Base-by-base conservation (phyloP, 2,797 vertebrate species). In the Nannoperca australis region DNA sequence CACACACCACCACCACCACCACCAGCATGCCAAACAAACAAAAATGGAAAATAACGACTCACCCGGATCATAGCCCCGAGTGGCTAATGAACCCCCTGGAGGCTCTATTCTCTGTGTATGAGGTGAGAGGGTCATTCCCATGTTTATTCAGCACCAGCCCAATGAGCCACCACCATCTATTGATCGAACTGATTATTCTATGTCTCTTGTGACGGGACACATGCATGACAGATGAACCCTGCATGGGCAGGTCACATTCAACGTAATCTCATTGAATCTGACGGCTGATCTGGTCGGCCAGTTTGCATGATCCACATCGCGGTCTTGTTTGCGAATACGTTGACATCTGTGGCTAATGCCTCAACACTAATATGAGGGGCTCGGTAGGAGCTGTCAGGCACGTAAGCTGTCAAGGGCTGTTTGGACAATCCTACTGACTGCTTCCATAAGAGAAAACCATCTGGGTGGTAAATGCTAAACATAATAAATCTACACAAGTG, bases 121-220 rank as follows among this genome's bases (percentile, higher is more conserved):
- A 90, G 92, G 89, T 92, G 88, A 93, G 78, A 45, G 90, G 93
- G 94, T 96, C 94, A 95, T 82, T 81, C 91, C 92, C 91, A 95
- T 95, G 94, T 95, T 95, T 95, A 96, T 95, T 95, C 91, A 94
- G 90, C 71, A 88, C 69, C 58, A 76, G 79, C 83, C 89, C 88
- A 83, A 91, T 81, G 85, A 93, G 89, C 87, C 79, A 81, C 88
- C 79, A 70, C 75, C 87, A 79, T 85, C 88, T 94, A 96, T 95
- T 94, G 95, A 95, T 94, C 83, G 73, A 84, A 92, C 93, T 93
- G 94, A 95, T 95, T 95, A 95, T 94, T 94, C 91, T 87, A 79
- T 86, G 93, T 94, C 91, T 93, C 87, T 83, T 75, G 89, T 90
- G 91, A 94, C 90, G 74, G 92, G 91, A 84, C 89, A 86, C 88